Conservation (phyloP, 2,797 vertebrate genomes). For the Enoplosus armatus region DNA sequence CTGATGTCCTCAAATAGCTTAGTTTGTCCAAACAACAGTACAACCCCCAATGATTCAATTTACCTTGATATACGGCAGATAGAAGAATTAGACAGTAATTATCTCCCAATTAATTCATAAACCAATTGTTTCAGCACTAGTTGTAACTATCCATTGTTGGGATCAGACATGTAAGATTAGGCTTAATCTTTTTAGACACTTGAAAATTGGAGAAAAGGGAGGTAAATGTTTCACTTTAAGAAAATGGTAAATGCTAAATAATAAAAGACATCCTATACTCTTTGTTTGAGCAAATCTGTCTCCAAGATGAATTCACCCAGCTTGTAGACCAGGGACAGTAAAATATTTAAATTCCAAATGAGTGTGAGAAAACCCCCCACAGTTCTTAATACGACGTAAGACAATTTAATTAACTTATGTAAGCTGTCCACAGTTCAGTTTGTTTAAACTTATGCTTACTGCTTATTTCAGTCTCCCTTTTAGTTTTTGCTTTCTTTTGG, state of each 20-base stretch:
- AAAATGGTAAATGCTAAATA: neutral
- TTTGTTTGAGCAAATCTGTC: neutral
- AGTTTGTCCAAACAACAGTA: neutral
- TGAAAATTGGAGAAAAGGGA: neutral
- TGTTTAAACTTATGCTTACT: too few relatives aligned
- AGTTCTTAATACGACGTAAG: neutral
- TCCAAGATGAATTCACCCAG: neutral
- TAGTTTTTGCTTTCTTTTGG: neutral
- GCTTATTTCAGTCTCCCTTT: neutral
- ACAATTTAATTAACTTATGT: neutral
- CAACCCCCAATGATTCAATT: neutral
- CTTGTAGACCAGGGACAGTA: neutral
- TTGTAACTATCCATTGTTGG: neutral
- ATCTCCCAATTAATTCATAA: neutral
- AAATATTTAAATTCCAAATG: conserved; percentile 1
- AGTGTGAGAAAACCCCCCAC: neutral
- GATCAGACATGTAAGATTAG: neutral
- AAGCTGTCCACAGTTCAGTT: neutral
- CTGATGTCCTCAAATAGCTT: neutral
- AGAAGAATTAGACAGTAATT: neutral
- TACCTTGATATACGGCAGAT: neutral
- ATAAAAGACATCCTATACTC: neutral
- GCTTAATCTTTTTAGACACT: neutral
- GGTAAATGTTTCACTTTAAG: neutral
- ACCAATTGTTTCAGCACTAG: neutral